phyloP scores from a whole-genome alignment of 2,113 vertebrate genomes.

The Oreocharis arfaki region DNA sequence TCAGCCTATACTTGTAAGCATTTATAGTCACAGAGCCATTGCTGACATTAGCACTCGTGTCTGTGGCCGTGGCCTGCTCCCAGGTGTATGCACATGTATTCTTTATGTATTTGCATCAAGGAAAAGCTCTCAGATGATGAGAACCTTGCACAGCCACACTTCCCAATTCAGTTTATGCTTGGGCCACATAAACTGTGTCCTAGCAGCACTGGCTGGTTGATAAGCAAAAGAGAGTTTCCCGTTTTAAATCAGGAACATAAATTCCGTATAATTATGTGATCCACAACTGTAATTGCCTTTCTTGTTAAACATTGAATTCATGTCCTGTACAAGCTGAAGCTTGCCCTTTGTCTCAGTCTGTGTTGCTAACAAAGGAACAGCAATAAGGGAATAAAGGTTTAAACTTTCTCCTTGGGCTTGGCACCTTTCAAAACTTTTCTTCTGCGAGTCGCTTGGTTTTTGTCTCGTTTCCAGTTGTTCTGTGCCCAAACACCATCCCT shows the following conservation, averaged over 20 bases:
- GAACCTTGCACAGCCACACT: neutral
- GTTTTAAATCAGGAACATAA: neutral
- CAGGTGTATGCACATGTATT: neutral
- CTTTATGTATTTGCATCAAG: neutral
- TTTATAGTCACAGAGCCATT: neutral
- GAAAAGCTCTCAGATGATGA: neutral
- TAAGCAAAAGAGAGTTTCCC: neutral
- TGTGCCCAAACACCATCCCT: neutral
- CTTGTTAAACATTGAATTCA: neutral
- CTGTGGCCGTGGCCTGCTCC: neutral
- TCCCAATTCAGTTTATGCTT: neutral
- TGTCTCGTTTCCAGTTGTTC: neutral
- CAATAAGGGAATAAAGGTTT: neutral
- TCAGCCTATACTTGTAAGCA: neutral
- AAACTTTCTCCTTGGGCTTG: neutral
- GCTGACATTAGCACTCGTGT: neutral
- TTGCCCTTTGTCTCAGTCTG: neutral
- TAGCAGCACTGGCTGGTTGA: neutral
- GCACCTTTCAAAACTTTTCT: neutral
- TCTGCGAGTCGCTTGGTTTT: rapidly evolving
- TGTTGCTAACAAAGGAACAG: neutral
- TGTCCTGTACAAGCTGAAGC: neutral
- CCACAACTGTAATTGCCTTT: neutral
- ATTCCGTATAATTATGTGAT: neutral
- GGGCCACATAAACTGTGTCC: neutral